Conservation (phyloP, 2,888 invertebrate genomes). For the Coelopa pilipes region DNA sequence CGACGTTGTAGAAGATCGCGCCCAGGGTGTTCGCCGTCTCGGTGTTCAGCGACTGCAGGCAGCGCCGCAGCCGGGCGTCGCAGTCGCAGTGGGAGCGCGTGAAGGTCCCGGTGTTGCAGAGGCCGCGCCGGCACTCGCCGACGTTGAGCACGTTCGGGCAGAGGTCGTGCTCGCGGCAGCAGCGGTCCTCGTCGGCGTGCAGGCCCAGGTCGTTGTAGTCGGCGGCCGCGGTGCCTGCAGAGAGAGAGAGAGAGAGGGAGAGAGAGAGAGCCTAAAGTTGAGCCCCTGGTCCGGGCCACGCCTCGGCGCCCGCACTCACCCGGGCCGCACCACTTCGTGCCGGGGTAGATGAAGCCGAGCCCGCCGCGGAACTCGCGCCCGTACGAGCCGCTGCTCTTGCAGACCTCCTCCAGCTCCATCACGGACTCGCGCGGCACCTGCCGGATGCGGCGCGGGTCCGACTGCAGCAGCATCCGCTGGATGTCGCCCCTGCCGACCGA, state of each 20-base stretch:
- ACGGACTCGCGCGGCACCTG: slow-evolving; percentile 74
- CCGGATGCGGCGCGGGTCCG: slow-evolving; percentile 71
- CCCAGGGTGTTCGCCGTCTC: slow-evolving; percentile 78
- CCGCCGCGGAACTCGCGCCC: slow-evolving; percentile 65
- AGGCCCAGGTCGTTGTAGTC: slow-evolving; percentile 75
- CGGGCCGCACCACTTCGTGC: slow-evolving; percentile 84
- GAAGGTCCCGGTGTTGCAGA: slow-evolving; percentile 77
- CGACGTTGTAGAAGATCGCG: slow-evolving; percentile 80
- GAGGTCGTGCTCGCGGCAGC: slow-evolving; percentile 80
- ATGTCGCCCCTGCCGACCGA: slow-evolving; percentile 69
- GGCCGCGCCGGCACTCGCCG: slow-evolving; percentile 72
- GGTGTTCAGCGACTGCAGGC: slow-evolving; percentile 74
- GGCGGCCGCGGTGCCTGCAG: slow-evolving; percentile 70
- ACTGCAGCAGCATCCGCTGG: slow-evolving; percentile 71
- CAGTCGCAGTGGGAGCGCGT: slow-evolving; percentile 81
- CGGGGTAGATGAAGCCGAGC: slow-evolving; percentile 72
- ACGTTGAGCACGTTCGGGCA: slow-evolving; percentile 73
- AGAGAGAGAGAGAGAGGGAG: neutral
- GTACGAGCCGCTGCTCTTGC: slow-evolving; percentile 65
- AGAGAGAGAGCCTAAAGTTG: neutral
- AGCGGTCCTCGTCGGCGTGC: slow-evolving; percentile 74
- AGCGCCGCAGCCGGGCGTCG: slow-evolving; percentile 76
- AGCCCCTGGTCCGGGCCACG: neutral
- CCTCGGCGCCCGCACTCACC: slow-evolving; percentile 61
- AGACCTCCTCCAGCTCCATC: slow-evolving; percentile 71